These are phyloP conservation scores for Synanceia verrucosa DNA, from an alignment of 2,797 vertebrate genomes.

Conservation along the genomic window DNA sequence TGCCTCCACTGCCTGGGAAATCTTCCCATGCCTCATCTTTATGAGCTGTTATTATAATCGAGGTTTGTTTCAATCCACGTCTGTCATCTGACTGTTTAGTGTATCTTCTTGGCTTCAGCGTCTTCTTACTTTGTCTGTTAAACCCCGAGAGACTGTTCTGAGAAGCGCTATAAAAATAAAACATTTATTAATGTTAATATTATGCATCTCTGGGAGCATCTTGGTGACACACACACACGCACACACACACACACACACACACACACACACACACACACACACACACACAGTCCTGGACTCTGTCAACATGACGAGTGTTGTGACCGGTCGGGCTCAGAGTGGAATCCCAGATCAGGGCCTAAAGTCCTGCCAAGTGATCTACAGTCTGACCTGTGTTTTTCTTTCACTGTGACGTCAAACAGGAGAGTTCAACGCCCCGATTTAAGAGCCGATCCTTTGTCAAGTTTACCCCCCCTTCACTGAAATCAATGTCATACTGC, in stretches of 20 bases:
- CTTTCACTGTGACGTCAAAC: conserved; percentile 65
- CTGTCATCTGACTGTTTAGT: conserved; percentile 45
- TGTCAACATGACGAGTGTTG: conserved; percentile 53
- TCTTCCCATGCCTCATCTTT: conserved; percentile 28
- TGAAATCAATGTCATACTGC: conserved; percentile 55
- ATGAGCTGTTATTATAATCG: conserved; percentile 15
- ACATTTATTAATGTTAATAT: conserved; percentile 54
- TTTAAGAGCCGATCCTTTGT: conserved; percentile 33
- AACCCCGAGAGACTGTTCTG: conserved; percentile 30
- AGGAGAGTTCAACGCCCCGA: conserved; percentile 37
- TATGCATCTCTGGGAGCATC: conserved; percentile 6
- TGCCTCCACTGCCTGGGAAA: neutral
- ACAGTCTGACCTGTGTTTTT: conserved; percentile 43
- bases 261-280: conserved; percentile 6
- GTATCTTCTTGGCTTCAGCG: conserved; percentile 34
- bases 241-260: neutral
- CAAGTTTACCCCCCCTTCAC: conserved; percentile 26
- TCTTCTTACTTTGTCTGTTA: conserved; percentile 24
- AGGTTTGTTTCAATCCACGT: conserved; percentile 48
- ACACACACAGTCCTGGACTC: conserved; percentile 28
- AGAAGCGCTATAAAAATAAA: conserved; percentile 54
- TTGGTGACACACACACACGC: conserved; percentile 1
- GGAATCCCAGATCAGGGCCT: conserved; percentile 68
- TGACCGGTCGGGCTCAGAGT: conserved; percentile 19
- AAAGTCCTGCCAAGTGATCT: conserved; percentile 59